A percentile compares a stretch with the other conserved stretches of the same genome.
Conservation (phyloP, 2,888 invertebrate species). For the Zygaena filipendulae region DNA sequence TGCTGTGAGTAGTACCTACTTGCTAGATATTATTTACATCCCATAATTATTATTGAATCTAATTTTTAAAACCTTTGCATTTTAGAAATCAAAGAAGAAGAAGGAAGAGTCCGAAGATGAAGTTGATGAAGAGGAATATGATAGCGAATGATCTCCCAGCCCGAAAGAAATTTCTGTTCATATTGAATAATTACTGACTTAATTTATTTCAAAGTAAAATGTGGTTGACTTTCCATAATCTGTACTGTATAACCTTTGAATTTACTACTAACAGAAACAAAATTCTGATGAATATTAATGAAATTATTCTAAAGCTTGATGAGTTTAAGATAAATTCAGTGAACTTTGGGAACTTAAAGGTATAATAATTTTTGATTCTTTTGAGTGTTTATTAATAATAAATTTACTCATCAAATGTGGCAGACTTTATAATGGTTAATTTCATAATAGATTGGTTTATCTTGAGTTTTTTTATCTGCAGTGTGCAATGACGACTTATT, state of each 20-base stretch:
- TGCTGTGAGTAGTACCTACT: conserved; percentile 35
- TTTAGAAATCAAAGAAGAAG: conserved; percentile 66
- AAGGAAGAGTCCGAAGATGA: conserved; percentile 74
- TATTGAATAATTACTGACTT: conserved; percentile 68
- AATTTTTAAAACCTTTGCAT: conserved; percentile 4
- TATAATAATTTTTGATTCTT: too few relatives aligned
- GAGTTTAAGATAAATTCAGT: too few relatives aligned
- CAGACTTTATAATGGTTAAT: conserved; percentile 9
- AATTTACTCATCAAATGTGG: conserved; percentile 7
- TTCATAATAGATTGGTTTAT: too few relatives aligned
- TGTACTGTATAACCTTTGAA: too few relatives aligned
- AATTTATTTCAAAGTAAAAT: conserved; percentile 67
- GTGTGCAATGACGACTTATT: too few relatives aligned
- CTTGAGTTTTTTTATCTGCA: too few relatives aligned
- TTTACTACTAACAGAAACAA: too few relatives aligned
- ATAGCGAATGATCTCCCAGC: conserved; percentile 72
- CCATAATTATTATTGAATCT: not conserved
- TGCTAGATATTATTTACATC: not conserved
- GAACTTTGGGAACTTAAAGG: too few relatives aligned
- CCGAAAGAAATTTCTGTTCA: conserved; percentile 55
- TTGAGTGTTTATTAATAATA: conserved; percentile 14
- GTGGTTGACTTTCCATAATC: conserved; percentile 65
- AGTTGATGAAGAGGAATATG: conserved; percentile 72
- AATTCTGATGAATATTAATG: too few relatives aligned
- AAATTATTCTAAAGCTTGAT: too few relatives aligned